phyloP scores from a whole-genome alignment of 2,888 invertebrate genomes.

The Acronicta leporina region DNA sequence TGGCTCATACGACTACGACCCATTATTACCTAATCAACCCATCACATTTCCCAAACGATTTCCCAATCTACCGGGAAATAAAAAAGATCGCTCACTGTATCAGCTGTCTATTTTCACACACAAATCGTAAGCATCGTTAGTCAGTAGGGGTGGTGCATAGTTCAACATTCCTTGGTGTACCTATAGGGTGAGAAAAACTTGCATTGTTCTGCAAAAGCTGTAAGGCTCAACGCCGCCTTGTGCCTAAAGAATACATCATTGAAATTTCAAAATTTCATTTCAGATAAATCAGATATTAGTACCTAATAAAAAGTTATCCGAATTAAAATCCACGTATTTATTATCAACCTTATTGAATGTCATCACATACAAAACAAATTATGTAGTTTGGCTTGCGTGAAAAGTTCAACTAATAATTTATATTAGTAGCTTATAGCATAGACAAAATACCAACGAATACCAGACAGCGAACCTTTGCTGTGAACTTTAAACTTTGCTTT shows the following conservation, averaged over 20 bases:
- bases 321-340: background rate
- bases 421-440: constrained; percentile 13
- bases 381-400: constrained; percentile 7
- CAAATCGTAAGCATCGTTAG: constrained; percentile 34
- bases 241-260: background rate
- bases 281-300: too few species aligned
- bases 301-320: too few species aligned
- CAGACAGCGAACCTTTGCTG: constrained; percentile 47
- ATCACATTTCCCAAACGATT: constrained; percentile 10
- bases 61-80: constrained; percentile 9
- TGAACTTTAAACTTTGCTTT: constrained; percentile 51
- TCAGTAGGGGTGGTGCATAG: constrained; percentile 17
- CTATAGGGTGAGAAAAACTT: constrained; percentile 10
- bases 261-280: background rate
- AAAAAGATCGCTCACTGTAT: constrained; percentile 12
- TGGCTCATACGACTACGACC: too few species aligned
- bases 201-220: constrained; percentile 11
- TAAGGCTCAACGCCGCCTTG: background rate
- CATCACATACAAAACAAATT: constrained; percentile 6
- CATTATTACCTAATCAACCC: background rate
- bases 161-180: constrained; percentile 4
- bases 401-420: constrained; percentile 30
- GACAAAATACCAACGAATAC: constrained; percentile 29
- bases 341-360: background rate
- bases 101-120: constrained; percentile 49